Conservation (phyloP, 2,113 vertebrate genomes). For the Asarcornis scutulata region DNA sequence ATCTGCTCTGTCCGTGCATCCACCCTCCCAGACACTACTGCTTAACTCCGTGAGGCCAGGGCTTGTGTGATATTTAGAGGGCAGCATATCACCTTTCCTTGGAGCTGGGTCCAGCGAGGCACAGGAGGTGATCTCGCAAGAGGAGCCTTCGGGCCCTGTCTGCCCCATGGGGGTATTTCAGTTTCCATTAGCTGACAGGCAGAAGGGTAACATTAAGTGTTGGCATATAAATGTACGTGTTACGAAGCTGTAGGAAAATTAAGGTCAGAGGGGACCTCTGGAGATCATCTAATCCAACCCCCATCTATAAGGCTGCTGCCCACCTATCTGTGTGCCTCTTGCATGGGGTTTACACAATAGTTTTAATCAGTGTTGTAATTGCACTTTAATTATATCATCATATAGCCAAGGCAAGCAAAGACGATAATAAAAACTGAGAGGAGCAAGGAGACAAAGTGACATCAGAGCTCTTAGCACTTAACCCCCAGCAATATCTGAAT, state of each 20-base stretch:
- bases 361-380: not conserved
- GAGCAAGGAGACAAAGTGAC: not conserved
- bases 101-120: not conserved
- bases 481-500: not conserved
- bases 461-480: not conserved
- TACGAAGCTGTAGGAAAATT: not conserved
- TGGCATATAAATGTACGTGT: not conserved
- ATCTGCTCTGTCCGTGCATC: not conserved
- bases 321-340: not conserved
- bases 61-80: not conserved
- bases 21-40: not conserved
- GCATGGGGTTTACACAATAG: not conserved
- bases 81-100: not conserved
- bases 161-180: not conserved
- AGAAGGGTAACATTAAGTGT: not conserved
- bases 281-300: not conserved
- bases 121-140: not conserved
- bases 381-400: not conserved
- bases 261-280: not conserved
- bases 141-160: not conserved
- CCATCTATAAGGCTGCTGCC: not conserved
- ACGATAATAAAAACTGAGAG: not conserved
- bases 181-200: not conserved
- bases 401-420: not conserved
- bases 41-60: not conserved